phyloP scores from a whole-genome alignment of 2,797 vertebrate genomes.

The Dendrocincla fuliginosa region DNA sequence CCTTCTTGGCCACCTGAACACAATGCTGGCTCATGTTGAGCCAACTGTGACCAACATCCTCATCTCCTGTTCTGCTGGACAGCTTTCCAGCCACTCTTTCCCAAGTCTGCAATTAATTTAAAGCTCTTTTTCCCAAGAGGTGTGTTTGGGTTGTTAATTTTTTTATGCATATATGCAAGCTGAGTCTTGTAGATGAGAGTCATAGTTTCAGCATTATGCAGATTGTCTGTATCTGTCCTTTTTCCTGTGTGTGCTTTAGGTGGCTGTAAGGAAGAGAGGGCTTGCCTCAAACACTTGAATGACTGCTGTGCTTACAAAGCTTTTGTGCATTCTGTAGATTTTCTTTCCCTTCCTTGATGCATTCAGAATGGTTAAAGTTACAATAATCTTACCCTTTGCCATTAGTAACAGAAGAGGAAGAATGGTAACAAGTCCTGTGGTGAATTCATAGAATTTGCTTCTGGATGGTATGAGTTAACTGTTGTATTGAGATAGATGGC shows the following conservation, averaged over 20 bases:
- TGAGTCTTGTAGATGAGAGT: background rate
- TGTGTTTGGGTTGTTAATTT: background rate
- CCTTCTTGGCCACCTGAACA: background rate
- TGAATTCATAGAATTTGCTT: background rate
- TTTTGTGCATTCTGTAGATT: background rate
- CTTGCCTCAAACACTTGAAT: background rate
- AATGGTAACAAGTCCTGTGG: background rate
- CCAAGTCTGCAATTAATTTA: background rate
- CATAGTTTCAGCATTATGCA: background rate
- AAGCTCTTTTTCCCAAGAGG: background rate
- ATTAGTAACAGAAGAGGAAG: background rate
- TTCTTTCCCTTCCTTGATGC: background rate
- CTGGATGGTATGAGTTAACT: background rate
- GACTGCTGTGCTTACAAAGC: background rate
- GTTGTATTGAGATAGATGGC: rapidly evolving
- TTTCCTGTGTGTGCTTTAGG: background rate
- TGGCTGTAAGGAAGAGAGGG: background rate
- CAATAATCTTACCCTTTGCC: background rate
- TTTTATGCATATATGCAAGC: background rate
- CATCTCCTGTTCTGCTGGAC: background rate
- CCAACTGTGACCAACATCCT: rapidly evolving
- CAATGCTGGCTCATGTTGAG: background rate
- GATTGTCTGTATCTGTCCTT: background rate
- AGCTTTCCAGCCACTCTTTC: background rate
- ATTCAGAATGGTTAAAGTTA: background rate